Conservation (phyloP, 2,113 vertebrate species). For the Hyperopisus bebe region DNA sequence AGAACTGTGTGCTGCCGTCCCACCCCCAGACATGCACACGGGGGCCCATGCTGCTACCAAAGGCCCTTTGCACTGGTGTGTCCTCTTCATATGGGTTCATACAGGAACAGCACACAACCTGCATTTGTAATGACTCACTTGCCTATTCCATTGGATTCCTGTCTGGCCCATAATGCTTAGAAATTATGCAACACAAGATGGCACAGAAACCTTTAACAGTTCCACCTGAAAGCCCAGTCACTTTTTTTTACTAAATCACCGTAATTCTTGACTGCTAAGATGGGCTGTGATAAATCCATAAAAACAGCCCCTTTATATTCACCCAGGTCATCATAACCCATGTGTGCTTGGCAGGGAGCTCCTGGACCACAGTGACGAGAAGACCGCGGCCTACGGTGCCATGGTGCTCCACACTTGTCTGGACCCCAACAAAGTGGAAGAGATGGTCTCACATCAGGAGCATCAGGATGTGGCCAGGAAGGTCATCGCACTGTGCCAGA, state of each 20-base stretch:
- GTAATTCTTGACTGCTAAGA: not conserved
- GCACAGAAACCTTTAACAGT: not conserved
- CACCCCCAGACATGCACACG: not conserved
- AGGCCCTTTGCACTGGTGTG: not conserved
- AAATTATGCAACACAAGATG: not conserved
- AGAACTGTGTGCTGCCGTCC: not conserved
- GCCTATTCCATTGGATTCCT: not conserved
- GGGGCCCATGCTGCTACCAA: not conserved
- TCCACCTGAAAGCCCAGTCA: not conserved
- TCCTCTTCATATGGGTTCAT: not conserved
- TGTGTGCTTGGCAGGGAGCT: constrained; percentile 53
- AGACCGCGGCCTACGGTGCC: constrained; percentile 68
- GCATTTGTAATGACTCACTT: not conserved
- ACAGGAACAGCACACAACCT: not conserved
- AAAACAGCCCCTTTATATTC: not conserved
- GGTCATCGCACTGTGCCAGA: constrained; percentile 70
- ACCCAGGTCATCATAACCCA: not conserved
- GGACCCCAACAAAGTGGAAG: constrained; percentile 63
- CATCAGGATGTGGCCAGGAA: constrained; percentile 61
- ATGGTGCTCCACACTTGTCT: constrained; percentile 88
- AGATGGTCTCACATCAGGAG: constrained; percentile 55
- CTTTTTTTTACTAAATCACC: not conserved
- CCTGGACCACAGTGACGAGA: constrained; percentile 69
- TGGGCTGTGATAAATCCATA: not conserved
- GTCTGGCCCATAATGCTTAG: not conserved